Evolutionary conservation across 2,888 invertebrate species (phyloP).

Genomic region (Trisateles emortualis): DNA sequence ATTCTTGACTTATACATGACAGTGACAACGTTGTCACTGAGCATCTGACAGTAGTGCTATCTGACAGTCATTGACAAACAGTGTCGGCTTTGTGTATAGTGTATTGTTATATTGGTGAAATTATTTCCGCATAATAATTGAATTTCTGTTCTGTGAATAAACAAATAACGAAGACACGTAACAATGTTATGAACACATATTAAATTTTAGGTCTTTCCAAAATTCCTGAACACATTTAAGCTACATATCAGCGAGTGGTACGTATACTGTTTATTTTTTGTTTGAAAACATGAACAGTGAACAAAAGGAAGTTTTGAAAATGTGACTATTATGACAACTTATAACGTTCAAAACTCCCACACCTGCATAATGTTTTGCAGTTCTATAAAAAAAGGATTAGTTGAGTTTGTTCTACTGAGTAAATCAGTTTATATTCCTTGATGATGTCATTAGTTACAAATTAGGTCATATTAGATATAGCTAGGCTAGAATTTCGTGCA

Average conservation of each 20-base stretch:
- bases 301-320: constrained; percentile 17
- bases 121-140: constrained; percentile 21
- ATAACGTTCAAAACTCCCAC: constrained; percentile 8
- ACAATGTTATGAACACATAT: constrained; percentile 30
- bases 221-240: constrained; percentile 3
- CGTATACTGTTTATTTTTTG: constrained; percentile 28
- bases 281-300: constrained; percentile 21
- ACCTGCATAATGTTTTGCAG: neutral
- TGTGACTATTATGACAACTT: constrained; percentile 4
- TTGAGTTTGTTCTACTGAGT: neutral
- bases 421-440: constrained; percentile 9
- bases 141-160: constrained; percentile 18
- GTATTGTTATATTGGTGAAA: constrained; percentile 3
- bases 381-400: neutral
- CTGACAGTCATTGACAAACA: neutral
- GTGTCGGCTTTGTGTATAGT: constrained; percentile 10
- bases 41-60: neutral
- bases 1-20: neutral
- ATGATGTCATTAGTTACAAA: constrained; percentile 38
- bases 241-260: constrained; percentile 19
- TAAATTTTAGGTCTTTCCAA: neutral
- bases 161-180: constrained; percentile 18
- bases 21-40: neutral
- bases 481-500: constrained; percentile 3
- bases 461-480: constrained; percentile 28